phyloP scores from a whole-genome alignment of 2,888 invertebrate species.

The Laothoe populi region DNA sequence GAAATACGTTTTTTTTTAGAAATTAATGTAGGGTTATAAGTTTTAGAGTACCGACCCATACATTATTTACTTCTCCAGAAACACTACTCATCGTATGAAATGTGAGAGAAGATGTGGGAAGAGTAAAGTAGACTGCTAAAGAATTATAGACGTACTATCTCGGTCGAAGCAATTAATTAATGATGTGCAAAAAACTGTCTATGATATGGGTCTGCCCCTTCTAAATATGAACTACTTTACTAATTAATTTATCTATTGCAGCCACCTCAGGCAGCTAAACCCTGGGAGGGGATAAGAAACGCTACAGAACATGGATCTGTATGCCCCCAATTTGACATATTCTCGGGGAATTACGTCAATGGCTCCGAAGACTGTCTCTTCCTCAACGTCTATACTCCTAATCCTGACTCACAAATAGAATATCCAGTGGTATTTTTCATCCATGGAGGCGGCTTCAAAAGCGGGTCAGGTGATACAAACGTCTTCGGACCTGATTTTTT shows the following conservation, averaged over 20 bases:
- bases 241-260: conserved; percentile 23
- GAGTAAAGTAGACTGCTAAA: too few relatives aligned
- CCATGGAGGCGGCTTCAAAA: conserved; percentile 49
- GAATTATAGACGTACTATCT: too few relatives aligned
- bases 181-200: too few relatives aligned
- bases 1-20: too few relatives aligned
- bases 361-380: conserved; percentile 57
- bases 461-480: conserved; percentile 50
- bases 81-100: too few relatives aligned
- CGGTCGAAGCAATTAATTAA: too few relatives aligned
- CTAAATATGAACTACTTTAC: conserved; percentile 6
- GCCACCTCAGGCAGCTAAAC: conserved; percentile 39
- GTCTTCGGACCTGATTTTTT: conserved; percentile 49
- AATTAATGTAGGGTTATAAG: too few relatives aligned
- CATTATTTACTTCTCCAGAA: too few relatives aligned
- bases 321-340: conserved; percentile 30
- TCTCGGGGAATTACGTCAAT: conserved; percentile 29
- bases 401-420: neutral
- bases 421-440: conserved; percentile 48
- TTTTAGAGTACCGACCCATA: too few relatives aligned
- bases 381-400: conserved; percentile 54
- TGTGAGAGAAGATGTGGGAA: too few relatives aligned
- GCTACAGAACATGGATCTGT: conserved; percentile 41
- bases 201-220: too few relatives aligned
- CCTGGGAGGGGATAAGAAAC: conserved; percentile 53